Percentiles rank a stretch among this genome's conserved stretches.
phyloP scores from a whole-genome alignment of 2,888 invertebrate species.

The Chrysopilus asiliformis region DNA sequence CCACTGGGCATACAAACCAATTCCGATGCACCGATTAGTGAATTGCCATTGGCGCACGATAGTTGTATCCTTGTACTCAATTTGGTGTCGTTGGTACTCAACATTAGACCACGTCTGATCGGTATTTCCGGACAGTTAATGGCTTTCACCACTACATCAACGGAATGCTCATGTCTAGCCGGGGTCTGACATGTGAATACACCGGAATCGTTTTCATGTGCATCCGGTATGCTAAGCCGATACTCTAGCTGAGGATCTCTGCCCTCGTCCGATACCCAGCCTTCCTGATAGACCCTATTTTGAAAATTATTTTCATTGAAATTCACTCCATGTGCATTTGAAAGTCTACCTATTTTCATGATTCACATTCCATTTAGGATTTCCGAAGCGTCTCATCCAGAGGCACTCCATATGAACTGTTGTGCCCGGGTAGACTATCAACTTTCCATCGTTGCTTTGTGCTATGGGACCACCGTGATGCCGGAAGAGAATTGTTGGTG shows the following conservation, averaged over 20 bases:
- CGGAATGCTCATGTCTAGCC: slow-evolving; percentile 63
- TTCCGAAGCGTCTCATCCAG: slow-evolving; percentile 74
- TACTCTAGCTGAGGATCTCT: slow-evolving; percentile 68
- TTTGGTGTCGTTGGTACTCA: slow-evolving; percentile 56
- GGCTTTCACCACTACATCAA: slow-evolving; percentile 65
- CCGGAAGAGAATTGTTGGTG: slow-evolving; percentile 71
- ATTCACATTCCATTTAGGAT: slow-evolving; percentile 71
- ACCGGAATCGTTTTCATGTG: slow-evolving; percentile 72
- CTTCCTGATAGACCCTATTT: slow-evolving; percentile 54
- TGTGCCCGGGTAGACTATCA: slow-evolving; percentile 75
- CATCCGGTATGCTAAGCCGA: slow-evolving; percentile 65
- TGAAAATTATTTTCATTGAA: too few species aligned
- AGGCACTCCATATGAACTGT: slow-evolving; percentile 79
- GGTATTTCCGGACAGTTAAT: slow-evolving; percentile 70
- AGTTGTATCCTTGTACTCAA: slow-evolving; percentile 61
- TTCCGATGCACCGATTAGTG: slow-evolving; percentile 60
- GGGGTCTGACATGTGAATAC: slow-evolving; percentile 75
- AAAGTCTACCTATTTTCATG: slow-evolving; percentile 40
- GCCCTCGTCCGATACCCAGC: slow-evolving; percentile 70
- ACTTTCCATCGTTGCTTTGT: slow-evolving; percentile 71
- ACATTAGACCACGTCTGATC: slow-evolving; percentile 56
- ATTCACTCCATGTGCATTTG: slow-evolving; percentile 1
- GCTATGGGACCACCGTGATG: slow-evolving; percentile 74
- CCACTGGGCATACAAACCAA: slow-evolving; percentile 68
- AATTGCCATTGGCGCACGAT: slow-evolving; percentile 67